Base-by-base conservation (phyloP, 2,113 vertebrate species). In the Apodemus sylvaticus region DNA sequence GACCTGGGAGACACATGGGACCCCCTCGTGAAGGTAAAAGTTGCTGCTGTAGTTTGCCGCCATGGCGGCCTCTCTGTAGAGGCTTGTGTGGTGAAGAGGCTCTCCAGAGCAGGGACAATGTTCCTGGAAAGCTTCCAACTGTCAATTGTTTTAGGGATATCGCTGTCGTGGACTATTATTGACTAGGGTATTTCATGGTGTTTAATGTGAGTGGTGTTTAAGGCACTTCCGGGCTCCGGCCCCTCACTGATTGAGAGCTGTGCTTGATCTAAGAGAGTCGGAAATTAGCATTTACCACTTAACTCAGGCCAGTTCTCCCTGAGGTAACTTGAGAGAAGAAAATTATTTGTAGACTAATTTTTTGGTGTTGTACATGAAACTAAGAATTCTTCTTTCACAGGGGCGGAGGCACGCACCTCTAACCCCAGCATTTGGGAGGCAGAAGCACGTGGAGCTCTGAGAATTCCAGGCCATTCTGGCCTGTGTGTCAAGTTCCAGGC, bases 21-120 rank as follows among this genome's bases (percentile, higher is more conserved):
- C 45, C 95, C 93, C 14, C 74, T 77, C 34, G 42, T 77, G 6
- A 97, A 99, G 98, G 99, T 97, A 96, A 87, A 68, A 20, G 60
- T 36, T 34, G 39, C 20, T 85, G 60, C 20, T 64, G 39, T 7
- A 13, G 11, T 1, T 31, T 77, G 48, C 17, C 5, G 76, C 29
- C 20, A 0, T 53, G 17, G 64, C 24, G 29, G 26, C 51, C 88
- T 96, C 64, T 1, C 79, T 58, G 9, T 51, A 13, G 34, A 48
- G 74, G 51, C 53, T 90, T 10, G 4, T 0, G 26, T 29, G 88
- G 53, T 34, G 17, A 58, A 51, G 73, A 86, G 88, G 92, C 81
- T 71, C 51, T 45, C 11, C 51, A 24, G 76, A 9, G 20, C 10
- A 2, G 34, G 16, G 73, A 14, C 22, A 3, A 66, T 29, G 76